Percentiles rank a stretch among this genome's conserved stretches.
Conservation (phyloP, 2,888 invertebrate genomes). For the Esperia sulphurella region DNA sequence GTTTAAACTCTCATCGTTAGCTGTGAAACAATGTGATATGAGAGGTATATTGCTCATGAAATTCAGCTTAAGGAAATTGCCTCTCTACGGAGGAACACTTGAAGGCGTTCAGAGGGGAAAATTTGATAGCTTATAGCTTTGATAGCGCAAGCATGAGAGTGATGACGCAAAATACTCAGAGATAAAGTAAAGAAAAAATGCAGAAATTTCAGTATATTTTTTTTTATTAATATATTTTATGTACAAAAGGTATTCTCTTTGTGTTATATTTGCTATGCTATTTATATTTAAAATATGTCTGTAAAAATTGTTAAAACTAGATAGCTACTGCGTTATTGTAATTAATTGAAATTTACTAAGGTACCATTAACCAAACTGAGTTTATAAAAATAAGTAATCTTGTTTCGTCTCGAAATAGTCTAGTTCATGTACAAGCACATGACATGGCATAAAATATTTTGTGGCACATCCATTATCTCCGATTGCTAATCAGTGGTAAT, state of each 20-base stretch:
- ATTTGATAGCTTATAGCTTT: conserved; percentile 70
- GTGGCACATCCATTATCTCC: conserved; percentile 44
- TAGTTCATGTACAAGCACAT: conserved; percentile 25
- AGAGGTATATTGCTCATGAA: conserved; percentile 70
- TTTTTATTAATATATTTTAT: background rate
- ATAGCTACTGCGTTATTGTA: too few relatives aligned
- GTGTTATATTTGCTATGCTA: too few relatives aligned
- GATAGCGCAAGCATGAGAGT: conserved; percentile 45
- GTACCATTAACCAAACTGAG: too few relatives aligned
- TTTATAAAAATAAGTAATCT: too few relatives aligned
- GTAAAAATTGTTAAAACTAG: too few relatives aligned
- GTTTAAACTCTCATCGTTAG: conserved; percentile 44
- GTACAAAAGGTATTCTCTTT: too few relatives aligned
- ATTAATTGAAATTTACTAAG: background rate
- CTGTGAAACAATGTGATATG: conserved; percentile 55
- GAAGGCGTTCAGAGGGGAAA: conserved; percentile 56
- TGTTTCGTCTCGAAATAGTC: conserved; percentile 8
- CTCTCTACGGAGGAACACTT: conserved; percentile 55
- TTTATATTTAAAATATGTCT: too few relatives aligned
- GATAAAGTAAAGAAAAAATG: background rate
- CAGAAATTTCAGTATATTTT: background rate
- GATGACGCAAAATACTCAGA: conserved; percentile 29
- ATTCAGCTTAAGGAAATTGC: conserved; percentile 75
- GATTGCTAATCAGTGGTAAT: conserved; percentile 54
- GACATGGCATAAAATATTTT: conserved; percentile 34